Evolutionary conservation across 2,113 vertebrate species (phyloP), one percentile per base, ranked within the genome.

Genomic region (Myotis lucifugus): DNA sequence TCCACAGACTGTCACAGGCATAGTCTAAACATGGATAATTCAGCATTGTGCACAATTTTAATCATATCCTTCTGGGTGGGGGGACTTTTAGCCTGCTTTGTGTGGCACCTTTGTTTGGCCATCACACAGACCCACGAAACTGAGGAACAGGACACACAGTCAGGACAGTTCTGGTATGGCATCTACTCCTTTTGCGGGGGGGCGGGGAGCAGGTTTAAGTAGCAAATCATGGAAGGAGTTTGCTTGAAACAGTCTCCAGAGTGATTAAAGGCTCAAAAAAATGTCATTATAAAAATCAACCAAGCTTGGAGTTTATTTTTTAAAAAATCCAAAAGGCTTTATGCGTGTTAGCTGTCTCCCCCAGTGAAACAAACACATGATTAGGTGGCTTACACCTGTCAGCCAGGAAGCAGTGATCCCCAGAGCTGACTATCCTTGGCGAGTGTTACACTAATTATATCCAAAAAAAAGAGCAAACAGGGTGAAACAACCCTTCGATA

Each of bases 381-480:
- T 98, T 98, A 98, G 96, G 97, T 96, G 92, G 95, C 97, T 97
- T 97, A 96, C 95, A 98, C 97, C 98, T 96, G 89, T 98, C 98
- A 98, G 0, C 88, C 97, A 93, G 91, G 96, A 46, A 85, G 97
- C 97, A 97, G 97, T 84, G 93, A 98, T 97, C 96, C 97, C 97
- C 96, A 97, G 97, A 97, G 97, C 97, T 97, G 97, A 98, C 98
- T 98, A 98, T 98, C 97, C 96, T 78, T 97, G 93, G 95, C 98
- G 83, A 97, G 85, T 96, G 97, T 98, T 98, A 97, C 93, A 97
- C 96, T 98, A 98, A 98, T 98, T 98, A 97, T 95, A 98, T 97
- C 88, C 88, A 97, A 98, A 97, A 97, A 97, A 97, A 97, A 91
- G 88, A 98, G 96, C 96, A 98, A 98, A 98, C 96, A 95, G 94